Evolutionary conservation across 2,113 vertebrate species (phyloP).

Genomic region (Isichthys henryi): DNA sequence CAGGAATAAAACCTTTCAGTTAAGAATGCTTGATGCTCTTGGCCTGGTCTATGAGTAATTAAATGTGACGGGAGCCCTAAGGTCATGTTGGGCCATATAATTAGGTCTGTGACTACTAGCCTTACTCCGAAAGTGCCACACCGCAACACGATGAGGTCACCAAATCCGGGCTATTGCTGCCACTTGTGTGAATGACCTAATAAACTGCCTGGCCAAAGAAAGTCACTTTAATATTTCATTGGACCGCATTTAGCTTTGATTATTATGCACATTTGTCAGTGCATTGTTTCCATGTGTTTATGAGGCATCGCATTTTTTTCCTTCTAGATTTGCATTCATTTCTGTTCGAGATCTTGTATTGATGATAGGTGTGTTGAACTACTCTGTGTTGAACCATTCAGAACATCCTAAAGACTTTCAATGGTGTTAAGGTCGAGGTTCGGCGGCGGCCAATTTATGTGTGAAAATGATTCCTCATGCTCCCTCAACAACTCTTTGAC

Average conservation of each 20-base stretch:
- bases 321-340: too few species aligned
- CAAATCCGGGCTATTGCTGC: background rate
- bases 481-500: too few species aligned
- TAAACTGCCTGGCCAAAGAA: background rate
- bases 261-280: background rate
- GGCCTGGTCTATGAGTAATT: background rate
- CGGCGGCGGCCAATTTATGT: too few species aligned
- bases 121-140: background rate
- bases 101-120: background rate
- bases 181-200: background rate
- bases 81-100: background rate
- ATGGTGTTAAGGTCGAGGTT: too few species aligned
- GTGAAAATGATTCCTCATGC: too few species aligned
- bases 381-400: too few species aligned
- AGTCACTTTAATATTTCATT: background rate
- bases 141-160: background rate
- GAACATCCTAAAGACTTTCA: too few species aligned
- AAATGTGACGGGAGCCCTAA: background rate
- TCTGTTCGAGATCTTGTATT: too few species aligned
- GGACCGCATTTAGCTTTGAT: background rate
- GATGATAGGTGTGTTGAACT: too few species aligned
- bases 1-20: background rate
- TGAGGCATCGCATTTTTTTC: too few species aligned
- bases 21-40: background rate
- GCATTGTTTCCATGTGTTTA: background rate